phyloP scores from a whole-genome alignment of 1,140 invertebrate species.

The Akabosia matsudoensis region DNA sequence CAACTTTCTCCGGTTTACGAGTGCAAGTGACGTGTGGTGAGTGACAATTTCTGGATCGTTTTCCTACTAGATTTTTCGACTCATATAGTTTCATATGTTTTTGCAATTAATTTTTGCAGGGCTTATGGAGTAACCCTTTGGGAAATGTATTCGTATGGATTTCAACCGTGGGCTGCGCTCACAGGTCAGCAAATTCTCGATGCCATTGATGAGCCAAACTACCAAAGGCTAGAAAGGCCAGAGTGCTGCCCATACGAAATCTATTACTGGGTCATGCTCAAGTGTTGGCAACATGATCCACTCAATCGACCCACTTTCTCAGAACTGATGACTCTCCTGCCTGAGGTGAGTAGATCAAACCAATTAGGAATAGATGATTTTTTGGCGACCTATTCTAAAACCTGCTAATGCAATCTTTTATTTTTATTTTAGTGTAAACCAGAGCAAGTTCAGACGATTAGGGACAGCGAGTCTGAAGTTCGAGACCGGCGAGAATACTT shows the following conservation, averaged over 20 bases:
- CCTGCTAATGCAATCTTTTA: conserved; percentile 20
- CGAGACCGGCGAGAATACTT: conserved; percentile 63
- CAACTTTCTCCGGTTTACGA: conserved; percentile 91
- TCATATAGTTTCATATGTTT: not conserved
- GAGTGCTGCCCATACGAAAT: conserved; percentile 87
- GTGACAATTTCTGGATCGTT: not conserved
- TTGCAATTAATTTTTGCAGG: not conserved
- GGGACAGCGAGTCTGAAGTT: conserved; percentile 52
- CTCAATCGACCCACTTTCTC: conserved; percentile 84
- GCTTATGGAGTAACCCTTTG: conserved; percentile 96
- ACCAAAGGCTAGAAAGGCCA: conserved; percentile 81
- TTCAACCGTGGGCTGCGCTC: conserved; percentile 93
- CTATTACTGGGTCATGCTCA: conserved; percentile 87
- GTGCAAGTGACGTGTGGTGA: conserved; percentile 89
- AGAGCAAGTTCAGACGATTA: conserved; percentile 78
- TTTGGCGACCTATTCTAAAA: not conserved
- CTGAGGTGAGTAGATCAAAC: conserved; percentile 59
- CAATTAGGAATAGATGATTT: not conserved
- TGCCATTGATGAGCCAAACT: conserved; percentile 90
- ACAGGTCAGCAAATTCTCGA: conserved; percentile 94
- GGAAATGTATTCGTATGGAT: conserved; percentile 97
- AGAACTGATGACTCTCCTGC: conserved; percentile 74
- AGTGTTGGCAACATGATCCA: conserved; percentile 93
- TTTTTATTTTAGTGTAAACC: conserved; percentile 65
- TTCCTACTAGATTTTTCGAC: not conserved